phyloP scores from a whole-genome alignment of 2,888 invertebrate species.

The Nebria salina region DNA sequence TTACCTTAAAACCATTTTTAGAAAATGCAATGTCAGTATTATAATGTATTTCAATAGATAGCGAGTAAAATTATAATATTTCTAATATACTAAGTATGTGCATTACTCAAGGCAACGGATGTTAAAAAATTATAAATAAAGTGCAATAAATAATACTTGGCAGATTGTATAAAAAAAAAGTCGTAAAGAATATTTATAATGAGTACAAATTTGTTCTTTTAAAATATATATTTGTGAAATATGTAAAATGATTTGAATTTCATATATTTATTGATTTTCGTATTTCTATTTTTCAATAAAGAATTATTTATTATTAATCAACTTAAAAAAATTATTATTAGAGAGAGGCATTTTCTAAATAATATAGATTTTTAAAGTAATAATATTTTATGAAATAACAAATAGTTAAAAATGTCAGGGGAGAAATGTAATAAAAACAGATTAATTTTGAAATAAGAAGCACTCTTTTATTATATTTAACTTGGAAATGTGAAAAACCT shows the following conservation, averaged over 20 bases:
- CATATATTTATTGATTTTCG: neutral
- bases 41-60: neutral
- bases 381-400: too few relatives aligned
- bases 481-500: too few relatives aligned
- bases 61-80: neutral
- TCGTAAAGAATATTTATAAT: neutral
- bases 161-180: neutral
- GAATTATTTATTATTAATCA: neutral
- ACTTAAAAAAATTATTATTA: neutral
- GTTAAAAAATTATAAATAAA: neutral
- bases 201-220: neutral
- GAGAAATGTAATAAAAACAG: too few relatives aligned
- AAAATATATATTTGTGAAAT: neutral
- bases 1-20: neutral
- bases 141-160: neutral
- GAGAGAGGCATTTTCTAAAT: too few relatives aligned
- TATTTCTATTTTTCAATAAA: too few relatives aligned
- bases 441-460: too few relatives aligned
- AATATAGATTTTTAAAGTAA: too few relatives aligned
- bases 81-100: neutral
- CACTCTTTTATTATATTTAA: too few relatives aligned
- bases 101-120: neutral
- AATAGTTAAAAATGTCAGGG: too few relatives aligned
- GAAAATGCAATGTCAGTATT: neutral
- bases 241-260: neutral